phyloP scores from a whole-genome alignment of 2,888 invertebrate species.

The Sialis lutaria region DNA sequence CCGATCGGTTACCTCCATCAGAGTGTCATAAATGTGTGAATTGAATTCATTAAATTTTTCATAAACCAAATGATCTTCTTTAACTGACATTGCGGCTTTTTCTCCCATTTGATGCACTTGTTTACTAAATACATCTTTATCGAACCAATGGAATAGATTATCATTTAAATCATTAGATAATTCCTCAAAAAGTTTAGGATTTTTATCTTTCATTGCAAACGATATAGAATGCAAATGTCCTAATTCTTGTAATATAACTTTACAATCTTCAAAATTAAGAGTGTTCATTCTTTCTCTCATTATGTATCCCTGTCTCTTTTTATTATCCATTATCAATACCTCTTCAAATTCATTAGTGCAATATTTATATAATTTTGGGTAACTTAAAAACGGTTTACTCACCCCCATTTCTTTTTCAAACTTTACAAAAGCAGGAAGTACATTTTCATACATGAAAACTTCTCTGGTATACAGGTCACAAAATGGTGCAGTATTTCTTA shows the following conservation, averaged over 20 bases:
- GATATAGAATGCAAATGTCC: slow-evolving; percentile 1
- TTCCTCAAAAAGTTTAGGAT: neutral
- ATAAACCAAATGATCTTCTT: neutral
- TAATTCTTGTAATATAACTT: slow-evolving; percentile 1
- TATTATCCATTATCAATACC: slow-evolving; percentile 12
- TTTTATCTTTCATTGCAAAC: neutral
- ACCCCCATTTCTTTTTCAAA: slow-evolving; percentile 1
- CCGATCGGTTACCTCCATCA: slow-evolving; percentile 7
- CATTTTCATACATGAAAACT: neutral
- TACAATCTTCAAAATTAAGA: slow-evolving; percentile 1
- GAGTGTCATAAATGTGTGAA: slow-evolving; percentile 1
- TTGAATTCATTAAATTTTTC: slow-evolving; percentile 9
- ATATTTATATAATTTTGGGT: neutral
- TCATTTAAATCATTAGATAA: neutral
- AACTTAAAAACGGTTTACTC: neutral
- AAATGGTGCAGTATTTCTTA: neutral
- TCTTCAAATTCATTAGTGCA: slow-evolving; percentile 8
- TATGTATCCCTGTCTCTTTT: neutral
- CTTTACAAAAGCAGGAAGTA: slow-evolving; percentile 1
- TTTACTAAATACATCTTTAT: neutral
- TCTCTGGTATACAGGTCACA: slow-evolving; percentile 1
- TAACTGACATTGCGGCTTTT: neutral
- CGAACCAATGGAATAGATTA: neutral
- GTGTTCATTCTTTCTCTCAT: slow-evolving; percentile 1
- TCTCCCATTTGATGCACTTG: neutral